Base-by-base conservation (phyloP, 2,888 invertebrate genomes). In the Embidobia sp. region DNA sequence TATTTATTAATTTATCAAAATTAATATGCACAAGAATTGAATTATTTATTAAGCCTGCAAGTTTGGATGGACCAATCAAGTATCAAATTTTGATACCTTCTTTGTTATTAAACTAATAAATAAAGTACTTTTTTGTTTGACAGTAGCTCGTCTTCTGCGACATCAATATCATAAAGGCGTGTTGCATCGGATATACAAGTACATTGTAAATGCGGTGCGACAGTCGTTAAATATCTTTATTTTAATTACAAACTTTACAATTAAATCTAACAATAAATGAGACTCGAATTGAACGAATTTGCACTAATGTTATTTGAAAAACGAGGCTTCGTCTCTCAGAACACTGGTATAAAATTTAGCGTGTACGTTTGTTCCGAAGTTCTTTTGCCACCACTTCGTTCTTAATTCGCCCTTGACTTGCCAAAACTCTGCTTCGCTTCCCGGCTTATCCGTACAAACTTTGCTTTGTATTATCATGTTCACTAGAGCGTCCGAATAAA, bases 241-340 rank as follows among this genome's bases (percentile, higher is more conserved):
- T 72, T 61, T 48, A 61, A 67, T 63, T 59, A 67, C 61, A 67
- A 75, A 67, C 22, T 67, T 75, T 75, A 67, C 61, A 67, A 61
- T 2, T 55, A 40, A 73, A 42, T 33, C 42, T 57, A 57, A 73
- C 63, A 64, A 40, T 46, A 37, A 48, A 64, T 73, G 46, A 55
- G 16, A 59, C 22, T 48, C 27, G 15, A 72, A 61, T 59, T 29
- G 37, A 69, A 49, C 31, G 13, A 40, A 46, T 19, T 15, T 27
- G n/a, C n/a, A n/a, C 40, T n/a, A 22, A 48, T 18, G 10, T 53
- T 11, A 19, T 29, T 19, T 40, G 8, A 13, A 27, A 42, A 51
- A 29, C 42, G 19, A 72, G 40, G 18, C 35, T 48, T 31, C 40
- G 22, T 7, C 27, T 26, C 46, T 35, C 19, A 27, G 35, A 48